Evolutionary conservation across 2,888 invertebrate genomes (phyloP).

Genomic region (Stenotaenia linearis): DNA sequence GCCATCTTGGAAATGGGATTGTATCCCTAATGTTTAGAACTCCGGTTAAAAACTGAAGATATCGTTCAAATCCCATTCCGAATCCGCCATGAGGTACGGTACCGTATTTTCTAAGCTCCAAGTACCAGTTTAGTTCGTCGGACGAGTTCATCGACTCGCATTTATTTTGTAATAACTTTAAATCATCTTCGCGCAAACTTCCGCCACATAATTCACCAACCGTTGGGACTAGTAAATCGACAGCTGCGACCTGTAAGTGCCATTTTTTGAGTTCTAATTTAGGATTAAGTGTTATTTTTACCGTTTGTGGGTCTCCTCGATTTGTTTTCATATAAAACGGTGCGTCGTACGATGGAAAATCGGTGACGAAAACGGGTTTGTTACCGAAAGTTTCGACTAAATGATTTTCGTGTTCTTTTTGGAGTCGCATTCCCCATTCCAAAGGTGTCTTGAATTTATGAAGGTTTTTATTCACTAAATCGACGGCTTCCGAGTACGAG

Average conservation of each 20-base stretch:
- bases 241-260: constrained; percentile 50
- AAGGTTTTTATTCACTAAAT: constrained; percentile 42
- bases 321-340: constrained; percentile 89
- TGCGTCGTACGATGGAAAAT: constrained; percentile 83
- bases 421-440: constrained; percentile 59
- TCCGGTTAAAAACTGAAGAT: constrained; percentile 73
- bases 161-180: constrained; percentile 52
- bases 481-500: constrained; percentile 46
- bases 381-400: constrained; percentile 66
- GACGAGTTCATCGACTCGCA: constrained; percentile 32
- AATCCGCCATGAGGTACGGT: constrained; percentile 88
- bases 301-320: constrained; percentile 56
- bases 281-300: too few species aligned
- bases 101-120: constrained; percentile 81
- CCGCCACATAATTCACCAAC: constrained; percentile 96
- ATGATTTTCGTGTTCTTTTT: constrained; percentile 84
- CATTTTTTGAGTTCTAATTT: constrained; percentile 46
- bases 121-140: constrained; percentile 62
- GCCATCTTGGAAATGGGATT: constrained; percentile 90
- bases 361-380: constrained; percentile 77
- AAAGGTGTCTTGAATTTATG: constrained; percentile 21
- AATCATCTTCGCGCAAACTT: constrained; percentile 80
- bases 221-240: constrained; percentile 80
- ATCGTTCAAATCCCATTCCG: constrained; percentile 91
- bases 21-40: constrained; percentile 87